Percentiles rank a stretch among this genome's conserved stretches.
These are phyloP conservation scores for Dyspetes luteomarginatus DNA, from an alignment of 2,888 invertebrate genomes.

Conservation along the genomic window DNA sequence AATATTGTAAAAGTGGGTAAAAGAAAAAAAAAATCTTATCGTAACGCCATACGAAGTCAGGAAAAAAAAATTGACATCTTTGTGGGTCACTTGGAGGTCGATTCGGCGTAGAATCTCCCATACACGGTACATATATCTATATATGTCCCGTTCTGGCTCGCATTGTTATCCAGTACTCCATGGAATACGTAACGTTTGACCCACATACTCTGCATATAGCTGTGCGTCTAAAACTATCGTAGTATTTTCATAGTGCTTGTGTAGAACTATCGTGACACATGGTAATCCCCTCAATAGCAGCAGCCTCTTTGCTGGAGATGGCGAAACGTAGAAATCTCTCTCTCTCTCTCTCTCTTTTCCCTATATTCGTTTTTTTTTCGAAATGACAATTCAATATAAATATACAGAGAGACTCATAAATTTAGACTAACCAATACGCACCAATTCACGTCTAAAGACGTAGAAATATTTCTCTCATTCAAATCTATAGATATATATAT, in stretches of 20 bases:
- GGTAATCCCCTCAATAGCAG: slow-evolving; percentile 6
- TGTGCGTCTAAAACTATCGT: slow-evolving; percentile 45
- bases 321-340: slow-evolving; percentile 38
- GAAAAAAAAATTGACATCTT: too few species aligned
- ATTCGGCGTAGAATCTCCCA: neutral
- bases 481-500: neutral
- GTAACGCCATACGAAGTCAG: too few species aligned
- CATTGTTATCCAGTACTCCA: slow-evolving; percentile 62
- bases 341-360: slow-evolving; percentile 7
- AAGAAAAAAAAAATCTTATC: too few species aligned
- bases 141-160: slow-evolving; percentile 55
- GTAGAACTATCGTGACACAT: neutral
- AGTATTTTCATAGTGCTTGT: slow-evolving; percentile 18
- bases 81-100: neutral
- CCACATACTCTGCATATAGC: slow-evolving; percentile 52
- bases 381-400: slow-evolving; percentile 18
- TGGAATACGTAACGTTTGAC: slow-evolving; percentile 63
- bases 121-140: neutral
- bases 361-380: slow-evolving; percentile 52
- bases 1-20: too few species aligned
- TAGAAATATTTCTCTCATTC: neutral
- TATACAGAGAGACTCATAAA: slow-evolving; percentile 13
- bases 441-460: slow-evolving; percentile 2
- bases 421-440: slow-evolving; percentile 5
- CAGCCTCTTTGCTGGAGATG: slow-evolving; percentile 44